phyloP scores from a whole-genome alignment of 2,113 vertebrate species.

The Strigops habroptila region DNA sequence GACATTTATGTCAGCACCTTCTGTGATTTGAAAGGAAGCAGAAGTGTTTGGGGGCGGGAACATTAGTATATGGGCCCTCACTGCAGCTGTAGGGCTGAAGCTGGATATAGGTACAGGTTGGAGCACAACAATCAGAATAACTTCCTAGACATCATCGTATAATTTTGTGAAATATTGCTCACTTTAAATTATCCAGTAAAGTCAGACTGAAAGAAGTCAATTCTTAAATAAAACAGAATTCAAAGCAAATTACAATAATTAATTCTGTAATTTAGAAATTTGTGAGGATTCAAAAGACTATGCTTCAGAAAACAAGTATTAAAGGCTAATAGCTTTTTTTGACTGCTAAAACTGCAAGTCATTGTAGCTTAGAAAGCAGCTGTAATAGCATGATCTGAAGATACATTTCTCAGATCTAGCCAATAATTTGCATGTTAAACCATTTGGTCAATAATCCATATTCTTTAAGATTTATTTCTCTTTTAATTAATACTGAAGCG shows the following conservation, averaged over 20 bases:
- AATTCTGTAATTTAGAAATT: neutral
- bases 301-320: neutral
- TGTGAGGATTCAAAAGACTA: neutral
- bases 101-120: neutral
- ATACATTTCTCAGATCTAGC: neutral
- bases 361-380: neutral
- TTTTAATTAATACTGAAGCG: constrained; percentile 21
- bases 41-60: neutral
- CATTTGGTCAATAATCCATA: constrained; percentile 20
- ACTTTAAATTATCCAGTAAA: neutral
- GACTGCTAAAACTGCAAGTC: constrained; percentile 31
- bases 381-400: constrained; percentile 8
- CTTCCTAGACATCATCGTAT: neutral
- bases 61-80: neutral
- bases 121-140: neutral
- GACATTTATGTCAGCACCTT: neutral
- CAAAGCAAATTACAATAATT: neutral
- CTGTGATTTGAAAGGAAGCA: neutral
- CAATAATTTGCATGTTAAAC: constrained; percentile 13
- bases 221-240: neutral
- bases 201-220: neutral
- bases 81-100: neutral
- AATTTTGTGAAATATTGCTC: neutral
- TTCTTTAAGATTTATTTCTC: constrained; percentile 29
- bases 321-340: neutral